These are phyloP conservation scores for Allophyes oxyacanthae DNA, from an alignment of 2,888 invertebrate species.

Conservation along the genomic window DNA sequence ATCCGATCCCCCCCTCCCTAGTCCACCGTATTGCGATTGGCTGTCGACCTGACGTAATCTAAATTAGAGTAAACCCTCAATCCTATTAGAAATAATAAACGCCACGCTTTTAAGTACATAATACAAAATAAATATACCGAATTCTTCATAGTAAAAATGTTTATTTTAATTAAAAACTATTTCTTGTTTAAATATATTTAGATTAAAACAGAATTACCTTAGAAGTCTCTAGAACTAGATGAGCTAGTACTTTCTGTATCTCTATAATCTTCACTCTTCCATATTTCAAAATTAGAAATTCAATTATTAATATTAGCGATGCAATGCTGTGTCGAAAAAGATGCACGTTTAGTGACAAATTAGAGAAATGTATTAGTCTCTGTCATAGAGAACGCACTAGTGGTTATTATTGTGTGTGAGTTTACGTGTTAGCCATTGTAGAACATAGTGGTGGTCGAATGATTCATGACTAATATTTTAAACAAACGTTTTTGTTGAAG, in stretches of 20 bases:
- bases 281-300: slow-evolving; percentile 81
- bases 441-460: slow-evolving; percentile 64
- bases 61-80: slow-evolving; percentile 31
- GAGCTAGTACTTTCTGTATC: slow-evolving; percentile 74
- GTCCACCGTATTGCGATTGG: slow-evolving; percentile 65
- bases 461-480: slow-evolving; percentile 62
- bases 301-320: slow-evolving; percentile 59
- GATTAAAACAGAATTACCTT: slow-evolving; percentile 49
- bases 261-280: slow-evolving; percentile 87
- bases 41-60: slow-evolving; percentile 40
- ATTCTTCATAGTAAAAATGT: slow-evolving; percentile 42
- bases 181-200: slow-evolving; percentile 49
- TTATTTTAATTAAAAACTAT: slow-evolving; percentile 40
- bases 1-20: slow-evolving; percentile 54
- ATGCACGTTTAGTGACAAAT: slow-evolving; percentile 83
- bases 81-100: slow-evolving; percentile 46
- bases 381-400: slow-evolving; percentile 79
- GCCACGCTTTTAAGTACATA: slow-evolving; percentile 51
- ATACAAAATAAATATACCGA: slow-evolving; percentile 61
- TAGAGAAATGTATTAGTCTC: slow-evolving; percentile 74
- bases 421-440: slow-evolving; percentile 73
- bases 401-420: slow-evolving; percentile 78
- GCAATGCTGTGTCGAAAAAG: slow-evolving; percentile 71
- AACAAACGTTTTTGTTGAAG: slow-evolving; percentile 70
- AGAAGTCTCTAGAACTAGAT: slow-evolving; percentile 76